Conservation (phyloP, 1,140 invertebrate species). For the Xylocopa sonorina region DNA sequence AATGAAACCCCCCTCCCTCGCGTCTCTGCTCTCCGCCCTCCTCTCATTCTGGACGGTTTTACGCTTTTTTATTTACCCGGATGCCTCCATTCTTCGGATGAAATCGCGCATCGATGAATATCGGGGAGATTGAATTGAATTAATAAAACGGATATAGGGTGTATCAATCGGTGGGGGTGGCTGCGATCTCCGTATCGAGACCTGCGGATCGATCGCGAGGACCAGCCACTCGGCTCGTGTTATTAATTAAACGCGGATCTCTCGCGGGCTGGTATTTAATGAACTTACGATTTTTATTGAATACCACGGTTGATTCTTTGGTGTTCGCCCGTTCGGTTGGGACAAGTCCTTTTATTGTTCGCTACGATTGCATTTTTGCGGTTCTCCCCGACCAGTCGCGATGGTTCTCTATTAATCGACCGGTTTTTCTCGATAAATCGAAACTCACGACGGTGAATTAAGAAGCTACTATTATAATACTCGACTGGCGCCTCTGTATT, state of each 20-base stretch:
- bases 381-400: too few relatives aligned
- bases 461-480: too few relatives aligned
- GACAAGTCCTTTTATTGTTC: background rate
- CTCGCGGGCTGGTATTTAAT: slow-evolving; percentile 6
- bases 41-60: too few relatives aligned
- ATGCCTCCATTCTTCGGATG: slow-evolving; percentile 21
- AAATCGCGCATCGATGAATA: slow-evolving; percentile 37
- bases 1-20: slow-evolving; percentile 10
- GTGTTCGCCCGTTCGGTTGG: background rate
- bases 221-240: background rate
- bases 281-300: slow-evolving; percentile 7
- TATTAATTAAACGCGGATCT: slow-evolving; percentile 29
- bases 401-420: too few relatives aligned
- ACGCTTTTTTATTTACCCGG: slow-evolving; percentile 37
- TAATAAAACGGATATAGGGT: slow-evolving; percentile 31
- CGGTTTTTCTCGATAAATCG: background rate
- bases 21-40: background rate
- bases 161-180: slow-evolving; percentile 18
- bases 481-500: too few relatives aligned
- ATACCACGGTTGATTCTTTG: background rate
- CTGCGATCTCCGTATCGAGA: too few relatives aligned
- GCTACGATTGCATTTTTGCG: background rate
- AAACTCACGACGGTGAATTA: too few relatives aligned
- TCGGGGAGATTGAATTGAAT: slow-evolving; percentile 34
- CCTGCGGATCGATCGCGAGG: too few relatives aligned